Base-by-base conservation (phyloP, 1,140 invertebrate species). In the Hyposmocoma kahamanoa region DNA sequence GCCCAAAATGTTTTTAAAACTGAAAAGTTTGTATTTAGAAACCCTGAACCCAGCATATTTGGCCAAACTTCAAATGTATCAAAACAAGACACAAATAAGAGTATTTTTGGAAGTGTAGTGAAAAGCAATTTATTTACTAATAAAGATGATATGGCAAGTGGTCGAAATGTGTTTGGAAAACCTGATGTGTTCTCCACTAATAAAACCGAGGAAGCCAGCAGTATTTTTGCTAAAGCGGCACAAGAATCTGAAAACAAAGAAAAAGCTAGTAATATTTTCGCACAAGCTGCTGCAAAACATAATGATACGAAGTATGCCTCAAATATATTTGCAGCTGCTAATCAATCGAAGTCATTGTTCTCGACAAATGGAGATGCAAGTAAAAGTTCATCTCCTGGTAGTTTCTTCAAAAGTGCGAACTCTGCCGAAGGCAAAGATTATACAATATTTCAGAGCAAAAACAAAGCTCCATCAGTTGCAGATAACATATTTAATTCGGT, bases 361-460 rank as follows among this genome's bases (percentile, higher is more conserved):
- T 17, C 48, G 24, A 20, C 43, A 13, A 75, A 76, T 55, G 65
- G 69, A 44, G 53, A 63, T 22, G 13, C 42, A 8, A 22, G n/a
- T 41, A 63, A 49, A 20, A 57, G 56, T 43, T 42, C 73, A 22
- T 80, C 77, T 10, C 78, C 80, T 18, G 67, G 73, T n/a, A 81
- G 56, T 52, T 53, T 83, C 44, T 82, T 82, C 47, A 84, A 81
- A 62, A 74, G 52, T 49, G 71, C 67, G 3, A 43, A 42, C 20
- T 59, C 59, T 46, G 55, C 53, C 15, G 55, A 71, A 44, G 30
- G 28, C 21, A 65, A 72, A 41, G 38, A 19, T 34, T 77, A 72
- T 50, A 63, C 68, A 9, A 73, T 80, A 59, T 82, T 84, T 52
- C 67, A 74, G 60, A 69, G 51, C 13, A 82, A 84, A 66, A 80